Base-by-base conservation (phyloP, 1,140 invertebrate genomes). In the Drosophila pachea region DNA sequence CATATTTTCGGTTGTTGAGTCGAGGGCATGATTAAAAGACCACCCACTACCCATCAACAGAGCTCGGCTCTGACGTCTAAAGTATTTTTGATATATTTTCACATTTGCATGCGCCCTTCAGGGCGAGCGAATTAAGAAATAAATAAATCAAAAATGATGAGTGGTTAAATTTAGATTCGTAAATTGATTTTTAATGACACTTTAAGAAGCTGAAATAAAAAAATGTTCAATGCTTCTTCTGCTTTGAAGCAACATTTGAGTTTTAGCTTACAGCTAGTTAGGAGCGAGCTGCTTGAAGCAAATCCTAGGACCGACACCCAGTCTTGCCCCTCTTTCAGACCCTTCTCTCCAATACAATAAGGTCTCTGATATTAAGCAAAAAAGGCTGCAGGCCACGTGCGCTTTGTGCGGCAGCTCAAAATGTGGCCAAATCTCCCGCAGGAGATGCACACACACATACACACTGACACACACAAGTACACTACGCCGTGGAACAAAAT, bases 121-220 rank as follows among this genome's bases (percentile, higher is more conserved):
- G 7, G 43, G 14, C 9, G 14, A 16, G 8, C 11, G 33, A 49
- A 49, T 49, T 49, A 31, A 48, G 9, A 48, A 16, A 5, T 35
- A 16, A 33, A 35, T 16, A 50, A 33, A 70, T 67, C 45, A 72
- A 65, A 67, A 62, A 68, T 54, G 43, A 74, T 73, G 61, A 60
- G 61, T 65, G 50, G 58, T 47, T 73, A 50, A 69, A 63, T 68
- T 75, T 12, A 14, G 54, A 31, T 22, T 69, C 35, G 29, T 8
- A 72, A 70, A 76, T 71, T 74, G 71, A 78, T 67, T 78, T 78
- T 71, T 52, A 78, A 78, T 40, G 76, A 78, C 22, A 22, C 22
- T 22, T 22, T 22, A 22, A 22, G 22, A 22, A 22, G 22, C 22
- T 22, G 22, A 22, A 22, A 22, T 22, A 22, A 1, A 22, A 22